Percentiles rank a stretch among this genome's conserved stretches.
Conservation (phyloP, 2,797 vertebrate species). For the Bucorvus abyssinicus region DNA sequence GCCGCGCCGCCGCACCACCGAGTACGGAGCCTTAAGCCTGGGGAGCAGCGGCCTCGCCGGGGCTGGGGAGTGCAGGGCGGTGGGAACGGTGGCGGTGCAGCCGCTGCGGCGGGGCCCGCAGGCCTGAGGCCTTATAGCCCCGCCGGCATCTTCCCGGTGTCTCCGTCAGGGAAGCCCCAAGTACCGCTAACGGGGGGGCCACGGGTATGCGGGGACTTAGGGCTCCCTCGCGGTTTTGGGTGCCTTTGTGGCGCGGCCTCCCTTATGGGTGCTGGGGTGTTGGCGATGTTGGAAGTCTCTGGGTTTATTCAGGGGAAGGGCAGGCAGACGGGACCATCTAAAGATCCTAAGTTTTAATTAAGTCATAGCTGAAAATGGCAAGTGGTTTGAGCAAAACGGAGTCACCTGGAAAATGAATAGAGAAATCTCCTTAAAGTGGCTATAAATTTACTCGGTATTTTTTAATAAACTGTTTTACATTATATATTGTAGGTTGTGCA, state of each 20-base stretch:
- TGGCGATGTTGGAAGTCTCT: not conserved
- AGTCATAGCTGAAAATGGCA: accelerated
- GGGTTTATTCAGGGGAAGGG: accelerated
- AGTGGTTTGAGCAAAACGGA: not conserved
- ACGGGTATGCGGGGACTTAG: no score
- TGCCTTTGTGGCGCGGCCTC: not conserved
- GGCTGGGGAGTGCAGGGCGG: accelerated
- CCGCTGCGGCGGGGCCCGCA: not conserved
- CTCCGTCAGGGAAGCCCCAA: not conserved
- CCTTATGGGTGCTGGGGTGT: not conserved
- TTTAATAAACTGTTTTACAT: accelerated
- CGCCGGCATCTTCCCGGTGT: not conserved
- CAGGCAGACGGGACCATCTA: accelerated
- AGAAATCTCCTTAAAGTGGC: accelerated
- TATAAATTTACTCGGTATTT: accelerated
- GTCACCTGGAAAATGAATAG: no score
- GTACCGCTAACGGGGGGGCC: no score
- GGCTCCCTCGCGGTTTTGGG: not conserved
- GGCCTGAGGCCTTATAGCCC: not conserved
- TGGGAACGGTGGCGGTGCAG: not conserved
- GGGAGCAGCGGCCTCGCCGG: not conserved
- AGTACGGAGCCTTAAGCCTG: not conserved
- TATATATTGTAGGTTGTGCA: accelerated
- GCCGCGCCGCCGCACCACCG: not conserved
- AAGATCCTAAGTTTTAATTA: no score